These are phyloP conservation scores for Herminia tarsipennalis DNA, from an alignment of 2,888 invertebrate species.

Conservation along the genomic window DNA sequence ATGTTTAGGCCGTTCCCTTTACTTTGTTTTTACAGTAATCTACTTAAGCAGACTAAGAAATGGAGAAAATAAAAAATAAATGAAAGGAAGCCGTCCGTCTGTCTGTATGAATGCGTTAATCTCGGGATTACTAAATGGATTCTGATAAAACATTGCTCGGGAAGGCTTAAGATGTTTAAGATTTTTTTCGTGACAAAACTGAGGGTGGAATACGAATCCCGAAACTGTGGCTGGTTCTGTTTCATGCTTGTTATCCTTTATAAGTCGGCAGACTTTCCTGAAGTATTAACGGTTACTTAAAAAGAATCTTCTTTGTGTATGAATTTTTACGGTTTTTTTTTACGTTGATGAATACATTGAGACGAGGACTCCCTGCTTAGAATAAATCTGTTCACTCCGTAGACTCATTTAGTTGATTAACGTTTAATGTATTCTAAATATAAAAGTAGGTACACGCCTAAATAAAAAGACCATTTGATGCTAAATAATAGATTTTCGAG, in stretches of 20 bases:
- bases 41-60: slow-evolving; percentile 34
- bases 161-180: slow-evolving; percentile 42
- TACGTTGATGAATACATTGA: background rate
- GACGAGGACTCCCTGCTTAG: no score
- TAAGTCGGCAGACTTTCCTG: slow-evolving; percentile 22
- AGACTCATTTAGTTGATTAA: no score
- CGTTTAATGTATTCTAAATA: no score
- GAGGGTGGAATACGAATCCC: slow-evolving; percentile 33
- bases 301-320: slow-evolving; percentile 3
- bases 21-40: slow-evolving; percentile 47
- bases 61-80: slow-evolving; percentile 40
- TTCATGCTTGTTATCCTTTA: slow-evolving; percentile 29
- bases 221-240: slow-evolving; percentile 33
- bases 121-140: slow-evolving; percentile 46
- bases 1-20: slow-evolving; percentile 27
- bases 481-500: background rate
- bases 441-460: no score
- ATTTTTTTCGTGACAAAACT: slow-evolving; percentile 29
- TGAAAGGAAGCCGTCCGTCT: slow-evolving; percentile 20
- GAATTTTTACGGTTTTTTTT: background rate
- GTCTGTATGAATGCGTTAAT: slow-evolving; percentile 46
- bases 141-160: slow-evolving; percentile 42
- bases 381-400: no score
- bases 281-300: slow-evolving; percentile 20
- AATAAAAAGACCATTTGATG: no score